Base-by-base conservation (phyloP, 23 tunicate genomes). In the Clavelina lepadiformis region DNA sequence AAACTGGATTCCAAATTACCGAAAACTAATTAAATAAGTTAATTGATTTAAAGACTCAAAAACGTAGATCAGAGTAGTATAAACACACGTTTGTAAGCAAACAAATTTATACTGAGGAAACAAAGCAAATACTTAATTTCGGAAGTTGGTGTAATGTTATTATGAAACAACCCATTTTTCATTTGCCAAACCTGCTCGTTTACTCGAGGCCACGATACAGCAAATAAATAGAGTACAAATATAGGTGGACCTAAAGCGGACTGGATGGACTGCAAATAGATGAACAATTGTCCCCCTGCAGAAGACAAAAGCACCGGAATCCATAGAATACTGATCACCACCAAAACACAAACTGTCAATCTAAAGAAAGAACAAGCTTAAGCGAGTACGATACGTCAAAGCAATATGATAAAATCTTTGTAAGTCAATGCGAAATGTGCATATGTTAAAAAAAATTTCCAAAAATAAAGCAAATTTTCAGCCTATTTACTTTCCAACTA, bases 271-370 rank as follows among this genome's bases (percentile, higher is more conserved):
- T 84, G 69, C 19, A 84, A 34, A 55, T 84, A 84, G 23, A 84
- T 56, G 47, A 75, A 84, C 13, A 84, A 31, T 33, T 84, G 93
- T 25, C 83, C 93, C 30, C 93, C 93, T 2, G 93, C 77, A 1
- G 93, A 84, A 8, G 93, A 69, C 0, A 74, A 38, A 30, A 84
- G 30, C 36, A 84, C 78, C 0, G 93, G 93, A 38, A 84, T 76
- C 93, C 93, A 84, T 44, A 76, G 60, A 23, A 84, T 84, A 61
- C 84, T 78, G 72, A 84, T 64, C 41, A 84, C 78, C 8, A 84
- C 82, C 66, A 84, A 69, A 21, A 76, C 75, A 21, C 81, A 56
- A 3, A 84, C 83, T 3, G 93, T 84, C 35, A 76, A 25, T 28
- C 93, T 84, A 36, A 2, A 70, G 33, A 19, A n/a, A n/a, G n/a